These are phyloP conservation scores for Trinorchestia longiramus DNA, from an alignment of 1,140 invertebrate genomes.

Conservation along the genomic window DNA sequence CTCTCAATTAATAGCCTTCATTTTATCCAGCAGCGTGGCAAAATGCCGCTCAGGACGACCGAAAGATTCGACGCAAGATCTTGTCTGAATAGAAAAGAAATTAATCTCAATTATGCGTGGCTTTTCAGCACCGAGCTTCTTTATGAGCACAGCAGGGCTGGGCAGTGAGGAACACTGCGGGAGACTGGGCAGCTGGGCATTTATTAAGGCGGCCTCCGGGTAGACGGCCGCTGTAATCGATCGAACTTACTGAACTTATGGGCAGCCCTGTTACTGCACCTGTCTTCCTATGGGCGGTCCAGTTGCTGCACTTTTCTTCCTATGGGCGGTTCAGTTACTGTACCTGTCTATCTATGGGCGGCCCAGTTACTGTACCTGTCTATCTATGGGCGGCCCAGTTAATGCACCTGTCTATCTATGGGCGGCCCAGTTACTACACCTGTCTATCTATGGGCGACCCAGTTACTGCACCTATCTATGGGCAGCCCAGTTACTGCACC, in stretches of 20 bases:
- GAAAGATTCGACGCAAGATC: not conserved
- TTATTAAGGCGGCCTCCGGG: not conserved
- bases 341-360: not conserved
- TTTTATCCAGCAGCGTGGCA: not conserved
- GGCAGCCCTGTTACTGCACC: not conserved
- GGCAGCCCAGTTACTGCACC: too few relatives aligned
- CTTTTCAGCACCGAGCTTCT: constrained; percentile 27
- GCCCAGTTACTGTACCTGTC: not conserved
- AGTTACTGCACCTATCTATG: too few relatives aligned
- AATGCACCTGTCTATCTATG: too few relatives aligned
- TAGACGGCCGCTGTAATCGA: not conserved
- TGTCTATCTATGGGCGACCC: too few relatives aligned
- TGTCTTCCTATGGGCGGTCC: not conserved
- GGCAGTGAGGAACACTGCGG: not conserved
- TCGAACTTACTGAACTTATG: not conserved
- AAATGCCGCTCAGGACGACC: not conserved
- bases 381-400: not conserved
- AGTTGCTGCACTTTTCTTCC: not conserved
- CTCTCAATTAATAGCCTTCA: not conserved
- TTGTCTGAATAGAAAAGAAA: constrained; percentile 1
- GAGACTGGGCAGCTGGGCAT: constrained; percentile 7
- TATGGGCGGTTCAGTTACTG: not conserved
- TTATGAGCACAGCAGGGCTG: not conserved
- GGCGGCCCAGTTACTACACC: too few relatives aligned
- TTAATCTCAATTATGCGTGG: constrained; percentile 24